These are phyloP conservation scores for Denticeps clupeoides DNA, from an alignment of 2,797 vertebrate genomes.

Conservation along the genomic window DNA sequence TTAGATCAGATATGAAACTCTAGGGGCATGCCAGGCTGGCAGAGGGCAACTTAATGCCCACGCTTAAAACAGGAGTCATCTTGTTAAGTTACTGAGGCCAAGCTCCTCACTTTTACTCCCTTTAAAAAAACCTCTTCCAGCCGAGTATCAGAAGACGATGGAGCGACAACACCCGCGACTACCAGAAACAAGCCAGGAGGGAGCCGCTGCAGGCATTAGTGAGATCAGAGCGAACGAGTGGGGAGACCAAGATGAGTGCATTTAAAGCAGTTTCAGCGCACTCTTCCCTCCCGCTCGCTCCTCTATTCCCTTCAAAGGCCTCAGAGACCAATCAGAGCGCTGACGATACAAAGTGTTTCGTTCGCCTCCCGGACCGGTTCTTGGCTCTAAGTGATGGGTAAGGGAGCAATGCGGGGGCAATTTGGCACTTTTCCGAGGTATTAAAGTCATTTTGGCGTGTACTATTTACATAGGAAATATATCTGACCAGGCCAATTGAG, in stretches of 20 bases:
- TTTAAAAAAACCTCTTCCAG: too few species aligned
- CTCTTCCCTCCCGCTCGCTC: slow-evolving; percentile 50
- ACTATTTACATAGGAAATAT: slow-evolving; percentile 84
- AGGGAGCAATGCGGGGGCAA: slow-evolving; percentile 54
- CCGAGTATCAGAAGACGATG: too few species aligned
- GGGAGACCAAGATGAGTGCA: background rate
- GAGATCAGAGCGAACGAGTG: too few species aligned
- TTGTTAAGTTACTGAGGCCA: too few species aligned
- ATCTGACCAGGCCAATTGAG: slow-evolving; percentile 72
- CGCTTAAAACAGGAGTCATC: too few species aligned
- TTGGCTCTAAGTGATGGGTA: slow-evolving; percentile 46
- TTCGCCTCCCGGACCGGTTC: slow-evolving; percentile 63
- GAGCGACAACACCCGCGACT: too few species aligned
- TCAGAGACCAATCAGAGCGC: slow-evolving; percentile 64
- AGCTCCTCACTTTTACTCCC: too few species aligned
- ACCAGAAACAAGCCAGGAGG: too few species aligned
- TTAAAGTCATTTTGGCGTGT: slow-evolving; percentile 70
- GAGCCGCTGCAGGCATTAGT: too few species aligned
- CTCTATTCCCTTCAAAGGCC: slow-evolving; percentile 51
- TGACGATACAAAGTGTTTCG: slow-evolving; percentile 69
- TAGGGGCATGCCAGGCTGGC: too few species aligned
- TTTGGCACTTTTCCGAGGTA: slow-evolving; percentile 55
- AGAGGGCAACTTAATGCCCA: too few species aligned
- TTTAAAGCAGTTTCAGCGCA: slow-evolving; percentile 30
- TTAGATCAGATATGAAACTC: too few species aligned